Evolutionary conservation across 2,113 vertebrate genomes (phyloP).

Genomic region (Coryphaenoides rupestris): DNA sequence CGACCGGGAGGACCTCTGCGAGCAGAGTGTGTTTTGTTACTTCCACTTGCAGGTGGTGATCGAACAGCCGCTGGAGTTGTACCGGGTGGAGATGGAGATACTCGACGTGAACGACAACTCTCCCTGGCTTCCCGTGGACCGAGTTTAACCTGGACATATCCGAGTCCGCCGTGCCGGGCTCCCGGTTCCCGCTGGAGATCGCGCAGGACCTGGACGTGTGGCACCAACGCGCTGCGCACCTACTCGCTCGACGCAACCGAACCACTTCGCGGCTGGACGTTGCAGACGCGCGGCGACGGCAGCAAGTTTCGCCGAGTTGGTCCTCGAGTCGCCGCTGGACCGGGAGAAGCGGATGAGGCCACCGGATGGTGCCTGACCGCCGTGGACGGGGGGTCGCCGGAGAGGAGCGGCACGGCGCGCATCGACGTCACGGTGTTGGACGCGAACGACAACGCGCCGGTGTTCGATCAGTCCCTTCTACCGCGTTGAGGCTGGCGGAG

Average conservation of each 20-base stretch:
- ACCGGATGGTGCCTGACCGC: constrained; percentile 69
- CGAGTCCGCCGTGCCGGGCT: constrained; percentile 63
- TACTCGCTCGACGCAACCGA: constrained; percentile 69
- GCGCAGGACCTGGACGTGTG: constrained; percentile 68
- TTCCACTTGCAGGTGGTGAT: constrained; percentile 71
- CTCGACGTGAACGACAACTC: constrained; percentile 67
- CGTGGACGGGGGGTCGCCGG: constrained; percentile 65
- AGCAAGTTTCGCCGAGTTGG: constrained; percentile 69
- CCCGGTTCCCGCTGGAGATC: constrained; percentile 69
- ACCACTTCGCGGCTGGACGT: constrained; percentile 67
- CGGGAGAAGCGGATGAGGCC: constrained; percentile 62
- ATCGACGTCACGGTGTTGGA: constrained; percentile 67
- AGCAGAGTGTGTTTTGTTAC: constrained; percentile 65
- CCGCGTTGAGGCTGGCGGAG: constrained; percentile 61
- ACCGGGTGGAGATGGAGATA: constrained; percentile 67
- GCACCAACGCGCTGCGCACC: constrained; percentile 62
- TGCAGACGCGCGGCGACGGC: constrained; percentile 67
- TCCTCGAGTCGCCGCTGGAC: constrained; percentile 59
- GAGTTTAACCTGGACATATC: constrained; percentile 70
- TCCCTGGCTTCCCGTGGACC: constrained; percentile 65
- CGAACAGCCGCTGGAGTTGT: constrained; percentile 67
- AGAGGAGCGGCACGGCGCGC: constrained; percentile 66
- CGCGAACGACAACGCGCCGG: constrained; percentile 70
- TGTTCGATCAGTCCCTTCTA: constrained; percentile 70
- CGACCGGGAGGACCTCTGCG: constrained; percentile 66